Conservation (phyloP, 2,113 vertebrate genomes). For the Bettongia penicillata region DNA sequence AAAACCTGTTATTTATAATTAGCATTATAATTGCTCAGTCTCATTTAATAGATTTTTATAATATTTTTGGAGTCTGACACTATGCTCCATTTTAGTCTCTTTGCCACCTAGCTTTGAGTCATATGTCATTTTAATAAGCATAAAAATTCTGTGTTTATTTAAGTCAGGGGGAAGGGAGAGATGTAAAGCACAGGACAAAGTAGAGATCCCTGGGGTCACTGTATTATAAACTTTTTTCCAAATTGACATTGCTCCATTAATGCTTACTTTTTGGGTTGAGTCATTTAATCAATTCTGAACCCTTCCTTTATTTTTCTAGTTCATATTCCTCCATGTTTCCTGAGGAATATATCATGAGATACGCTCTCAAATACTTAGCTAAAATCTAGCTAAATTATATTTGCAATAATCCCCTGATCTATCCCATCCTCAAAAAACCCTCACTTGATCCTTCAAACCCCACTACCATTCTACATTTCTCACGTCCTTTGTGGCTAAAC, state of each 20-base stretch:
- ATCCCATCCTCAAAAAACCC: not conserved
- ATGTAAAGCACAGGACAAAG: not conserved
- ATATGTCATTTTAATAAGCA: not conserved
- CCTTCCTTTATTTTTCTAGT: not conserved
- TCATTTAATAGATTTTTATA: not conserved
- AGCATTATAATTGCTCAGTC: not conserved
- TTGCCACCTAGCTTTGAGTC: not conserved
- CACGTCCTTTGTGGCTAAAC: not conserved
- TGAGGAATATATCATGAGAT: not conserved
- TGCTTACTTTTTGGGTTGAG: not conserved
- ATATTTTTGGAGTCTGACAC: not conserved
- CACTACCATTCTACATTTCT: not conserved
- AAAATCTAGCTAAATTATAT: not conserved
- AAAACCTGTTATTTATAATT: not conserved
- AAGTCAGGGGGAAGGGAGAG: not conserved
- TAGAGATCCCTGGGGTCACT: not conserved
- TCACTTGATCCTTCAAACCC: not conserved
- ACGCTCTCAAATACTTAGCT: not conserved
- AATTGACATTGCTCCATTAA: not conserved
- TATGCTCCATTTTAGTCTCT: not conserved
- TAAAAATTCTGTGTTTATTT: not conserved
- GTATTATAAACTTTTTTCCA: not conserved
- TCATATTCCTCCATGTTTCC: not conserved
- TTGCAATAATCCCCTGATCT: not conserved
- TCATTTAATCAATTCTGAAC: not conserved